Evolutionary conservation across 2,888 invertebrate genomes (phyloP), one percentile per base, ranked within the genome.

Genomic region (Microctonus hyperodae): DNA sequence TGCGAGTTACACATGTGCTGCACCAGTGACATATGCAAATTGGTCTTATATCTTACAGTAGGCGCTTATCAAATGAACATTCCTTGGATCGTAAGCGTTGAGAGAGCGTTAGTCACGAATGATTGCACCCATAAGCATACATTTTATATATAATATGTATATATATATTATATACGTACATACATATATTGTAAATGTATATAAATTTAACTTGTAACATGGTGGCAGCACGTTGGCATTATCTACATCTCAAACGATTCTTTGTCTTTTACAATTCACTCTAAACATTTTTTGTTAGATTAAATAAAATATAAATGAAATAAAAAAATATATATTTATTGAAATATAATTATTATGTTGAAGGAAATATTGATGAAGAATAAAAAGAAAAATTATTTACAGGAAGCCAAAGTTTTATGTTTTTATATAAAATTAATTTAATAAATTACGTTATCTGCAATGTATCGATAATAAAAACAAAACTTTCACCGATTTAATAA

Each of bases 1-100:
- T 66, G 60, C 69, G 62, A 69, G 55, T 57, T 67, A 71, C 56
- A 65, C 70, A 65, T 65, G 72, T 28, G 28, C 7, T 68, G 69
- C 64, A 60, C 68, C 70, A 68, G 69, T 71, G 72, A 72, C 71
- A 70, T 72, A 72, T 72, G 72, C 71, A 71, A 72, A 72, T 72
- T 71, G 71, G 71, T 68, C 70, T 72, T 71, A 69, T 72, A 72
- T 71, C 72, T 71, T 72, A 72, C 72, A 72, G 70, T 71, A 65
- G 66, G 66, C 48, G 68, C 72, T 72, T 72, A 72, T 72, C 72
- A 72, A 72, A 72, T 70, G 63, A 72, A 72, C 72, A 72, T 72
- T 71, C 71, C 51, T 66, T 69, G 67, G 70, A 69, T 70, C 66
- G 70, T 68, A 63, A 70, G 68, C 68, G 70, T 68, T 67, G 69